Evolutionary conservation across 2,797 vertebrate genomes (phyloP), one percentile per base, ranked within the genome.

Genomic region (Syngnathus rostellatus): DNA sequence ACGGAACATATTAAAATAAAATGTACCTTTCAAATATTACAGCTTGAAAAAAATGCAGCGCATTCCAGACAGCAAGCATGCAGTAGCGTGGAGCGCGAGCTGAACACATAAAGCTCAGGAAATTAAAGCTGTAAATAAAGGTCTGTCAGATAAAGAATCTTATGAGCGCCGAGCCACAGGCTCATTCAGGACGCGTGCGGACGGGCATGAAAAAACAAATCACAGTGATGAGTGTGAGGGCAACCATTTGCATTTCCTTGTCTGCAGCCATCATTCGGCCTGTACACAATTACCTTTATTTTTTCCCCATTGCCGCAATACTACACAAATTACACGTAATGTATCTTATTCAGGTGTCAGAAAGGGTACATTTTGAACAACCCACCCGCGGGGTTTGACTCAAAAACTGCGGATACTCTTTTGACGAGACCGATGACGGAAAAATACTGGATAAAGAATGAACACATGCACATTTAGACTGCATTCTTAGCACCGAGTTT

Each of bases 41-140:
- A 81, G 76, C 79, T 75, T 60, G 82, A 83, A 80, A 88, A 85
- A 86, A 83, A 72, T 79, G 76, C 70, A 66, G 69, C 62, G 80
- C 88, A 91, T 91, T 91, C 89, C 89, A 83, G 67, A 65, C 77
- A 63, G 75, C 77, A 37, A 57, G 69, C 66, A 70, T 69, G n/a
- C 76, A 72, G 82, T 62, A 76, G 75, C 65, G 75, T 71, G 79
- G 65, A 74, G 77, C 72, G 75, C 41, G 77, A 80, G 85, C 71
- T 73, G 80, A 79, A 83, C 80, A 82, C 81, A 88, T 87, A 87
- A 89, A 89, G 86, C 86, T 87, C 89, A 91, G 87, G 88, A 90
- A 91, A 91, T 91, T 89, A 91, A 92, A 91, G 90, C 86, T 88
- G 89, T 90, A 91, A 91, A 91, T 92, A 91, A 90, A 88, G 83